Percentiles rank a stretch among this genome's conserved stretches.
Conservation (phyloP, 2,888 invertebrate genomes). For the Ornithoptera priamus region DNA sequence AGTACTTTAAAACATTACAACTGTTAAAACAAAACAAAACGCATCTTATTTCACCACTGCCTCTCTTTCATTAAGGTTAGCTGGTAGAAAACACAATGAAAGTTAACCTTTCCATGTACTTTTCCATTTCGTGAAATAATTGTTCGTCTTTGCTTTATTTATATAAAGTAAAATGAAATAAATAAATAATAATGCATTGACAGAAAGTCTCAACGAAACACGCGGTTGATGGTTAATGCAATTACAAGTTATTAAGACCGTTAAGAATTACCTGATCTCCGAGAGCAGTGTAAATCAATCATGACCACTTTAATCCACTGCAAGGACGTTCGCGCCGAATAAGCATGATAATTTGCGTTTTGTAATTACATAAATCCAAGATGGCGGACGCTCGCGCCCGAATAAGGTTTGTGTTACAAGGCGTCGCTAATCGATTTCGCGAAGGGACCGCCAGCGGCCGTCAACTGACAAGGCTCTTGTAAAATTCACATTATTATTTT, state of each 20-base stretch:
- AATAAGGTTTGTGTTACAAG: constrained; percentile 35
- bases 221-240: not conserved
- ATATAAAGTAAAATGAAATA: too few relatives aligned
- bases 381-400: constrained; percentile 16
- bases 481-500: constrained; percentile 12
- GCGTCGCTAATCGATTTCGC: constrained; percentile 34
- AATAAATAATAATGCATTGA: too few relatives aligned
- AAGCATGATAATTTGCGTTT: constrained; percentile 18
- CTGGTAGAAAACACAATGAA: too few relatives aligned
- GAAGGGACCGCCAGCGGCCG: constrained; percentile 36
- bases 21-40: too few relatives aligned
- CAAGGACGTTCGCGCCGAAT: constrained; percentile 18
- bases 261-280: not conserved
- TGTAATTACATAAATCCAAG: constrained; percentile 18
- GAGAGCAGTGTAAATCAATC: constrained; percentile 13
- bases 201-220: not conserved
- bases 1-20: too few relatives aligned
- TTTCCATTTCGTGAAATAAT: too few relatives aligned
- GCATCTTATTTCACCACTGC: too few relatives aligned
- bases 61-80: too few relatives aligned
- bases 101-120: too few relatives aligned
- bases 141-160: too few relatives aligned
- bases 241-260: not conserved
- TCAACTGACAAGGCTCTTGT: constrained; percentile 45
- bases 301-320: constrained; percentile 8